Conservation (phyloP, 2,113 vertebrate species). For the Eulacestoma nigropectus region DNA sequence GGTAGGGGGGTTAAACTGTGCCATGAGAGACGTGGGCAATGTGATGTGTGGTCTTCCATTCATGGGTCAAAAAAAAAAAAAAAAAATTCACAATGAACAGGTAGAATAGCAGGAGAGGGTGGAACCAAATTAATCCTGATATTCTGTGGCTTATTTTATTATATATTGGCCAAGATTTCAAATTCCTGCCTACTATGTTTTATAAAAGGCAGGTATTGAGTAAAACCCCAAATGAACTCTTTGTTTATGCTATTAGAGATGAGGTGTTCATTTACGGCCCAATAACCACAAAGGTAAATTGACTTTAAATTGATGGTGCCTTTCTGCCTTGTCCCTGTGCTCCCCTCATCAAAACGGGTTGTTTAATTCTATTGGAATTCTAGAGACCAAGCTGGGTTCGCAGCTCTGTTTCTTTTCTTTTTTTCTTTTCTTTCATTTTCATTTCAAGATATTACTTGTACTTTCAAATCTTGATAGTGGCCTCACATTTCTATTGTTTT, state of each 20-base stretch:
- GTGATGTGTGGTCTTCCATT: neutral
- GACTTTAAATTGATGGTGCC: neutral
- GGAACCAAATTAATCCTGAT: neutral
- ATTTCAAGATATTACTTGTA: neutral
- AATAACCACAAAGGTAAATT: slow-evolving; percentile 2
- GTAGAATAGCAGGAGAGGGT: neutral
- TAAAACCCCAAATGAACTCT: neutral
- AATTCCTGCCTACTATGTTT: neutral
- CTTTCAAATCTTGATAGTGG: neutral
- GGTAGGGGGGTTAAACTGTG: neutral
- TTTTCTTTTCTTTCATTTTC: neutral
- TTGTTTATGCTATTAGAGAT: neutral
- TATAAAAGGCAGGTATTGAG: neutral
- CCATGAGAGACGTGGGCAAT: neutral
- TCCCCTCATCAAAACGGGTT: neutral
- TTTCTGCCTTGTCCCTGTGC: neutral
- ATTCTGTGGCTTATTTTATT: neutral
- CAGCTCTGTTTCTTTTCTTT: neutral
- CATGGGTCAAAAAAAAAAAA: neutral
- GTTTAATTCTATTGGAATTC: neutral
- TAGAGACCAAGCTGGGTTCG: neutral
- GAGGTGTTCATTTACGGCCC: neutral
- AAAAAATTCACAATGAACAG: neutral
- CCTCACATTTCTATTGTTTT: neutral
- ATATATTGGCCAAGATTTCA: neutral